Conservation (phyloP, 1,140 invertebrate genomes). For the Drepana arcuata region DNA sequence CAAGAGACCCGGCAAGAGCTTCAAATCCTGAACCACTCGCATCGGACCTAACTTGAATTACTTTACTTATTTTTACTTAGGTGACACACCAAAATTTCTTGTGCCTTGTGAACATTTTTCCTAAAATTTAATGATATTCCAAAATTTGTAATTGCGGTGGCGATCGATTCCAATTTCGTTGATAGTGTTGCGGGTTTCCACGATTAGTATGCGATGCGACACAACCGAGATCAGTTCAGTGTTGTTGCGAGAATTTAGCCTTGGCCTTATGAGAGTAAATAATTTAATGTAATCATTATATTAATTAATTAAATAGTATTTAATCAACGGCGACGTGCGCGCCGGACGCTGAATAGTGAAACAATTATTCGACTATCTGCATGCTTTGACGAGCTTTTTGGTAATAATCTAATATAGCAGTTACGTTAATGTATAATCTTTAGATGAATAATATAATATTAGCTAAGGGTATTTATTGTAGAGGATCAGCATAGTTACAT, state of each 20-base stretch:
- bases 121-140: constrained; percentile 24
- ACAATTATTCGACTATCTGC: constrained; percentile 65
- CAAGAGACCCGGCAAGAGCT: too few species aligned
- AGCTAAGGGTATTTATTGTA: constrained; percentile 72
- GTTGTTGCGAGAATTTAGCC: constrained; percentile 70
- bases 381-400: constrained; percentile 72
- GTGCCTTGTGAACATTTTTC: constrained; percentile 55
- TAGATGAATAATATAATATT: constrained; percentile 62
- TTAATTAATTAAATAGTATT: constrained; percentile 43
- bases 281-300: constrained; percentile 65
- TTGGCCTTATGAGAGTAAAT: constrained; percentile 70
- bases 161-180: constrained; percentile 12
- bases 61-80: too few species aligned
- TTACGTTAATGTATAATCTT: constrained; percentile 68
- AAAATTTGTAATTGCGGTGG: constrained; percentile 16
- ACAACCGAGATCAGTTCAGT: constrained; percentile 48
- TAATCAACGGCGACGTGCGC: constrained; percentile 41
- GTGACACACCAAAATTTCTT: constrained; percentile 42
- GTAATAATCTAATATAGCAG: constrained; percentile 70
- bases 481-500: constrained; percentile 60
- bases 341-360: constrained; percentile 62
- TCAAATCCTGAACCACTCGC: too few species aligned
- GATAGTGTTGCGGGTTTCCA: constrained; percentile 14
- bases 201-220: constrained; percentile 42
- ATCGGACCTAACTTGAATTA: too few species aligned